A percentile compares a stretch with the other conserved stretches of the same genome.
These are phyloP conservation scores for Frieseomelitta varia DNA, from an alignment of 1,140 invertebrate species.

Conservation along the genomic window DNA sequence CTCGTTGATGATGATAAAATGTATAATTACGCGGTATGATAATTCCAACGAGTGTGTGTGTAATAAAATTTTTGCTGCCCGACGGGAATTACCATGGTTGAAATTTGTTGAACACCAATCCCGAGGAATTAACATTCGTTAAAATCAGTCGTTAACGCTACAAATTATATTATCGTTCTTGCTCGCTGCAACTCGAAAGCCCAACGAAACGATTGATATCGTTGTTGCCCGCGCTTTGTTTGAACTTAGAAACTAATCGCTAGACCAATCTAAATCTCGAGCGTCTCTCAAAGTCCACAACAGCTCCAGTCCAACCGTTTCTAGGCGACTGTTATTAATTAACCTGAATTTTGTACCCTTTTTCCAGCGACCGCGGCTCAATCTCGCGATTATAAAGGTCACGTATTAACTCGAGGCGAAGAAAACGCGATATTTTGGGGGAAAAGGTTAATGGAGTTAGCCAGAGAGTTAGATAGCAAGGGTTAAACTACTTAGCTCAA, in stretches of 20 bases:
- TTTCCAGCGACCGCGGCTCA: background rate
- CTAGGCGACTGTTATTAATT: background rate
- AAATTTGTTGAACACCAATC: no score
- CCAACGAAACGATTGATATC: background rate
- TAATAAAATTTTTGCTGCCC: no score
- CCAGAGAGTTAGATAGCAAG: slow-evolving; percentile 19
- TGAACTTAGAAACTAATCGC: background rate
- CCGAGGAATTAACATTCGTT: no score
- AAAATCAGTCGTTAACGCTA: no score
- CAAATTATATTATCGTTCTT: no score
- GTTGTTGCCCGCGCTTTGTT: background rate
- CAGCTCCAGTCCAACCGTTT: background rate
- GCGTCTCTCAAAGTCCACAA: background rate
- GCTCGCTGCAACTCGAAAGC: no score
- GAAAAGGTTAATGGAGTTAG: slow-evolving; percentile 29
- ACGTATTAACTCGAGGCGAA: background rate
- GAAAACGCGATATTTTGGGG: background rate
- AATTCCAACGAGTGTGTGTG: no score
- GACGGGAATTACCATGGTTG: no score
- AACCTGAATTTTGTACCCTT: background rate
- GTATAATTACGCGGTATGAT: no score
- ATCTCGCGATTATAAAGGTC: background rate
- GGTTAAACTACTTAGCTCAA: slow-evolving; percentile 40
- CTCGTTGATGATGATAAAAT: background rate
- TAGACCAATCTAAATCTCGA: background rate